A percentile compares a stretch with the other conserved stretches of the same genome.
These are phyloP conservation scores for Nesidiocoris tenuis DNA, from an alignment of 2,888 invertebrate species.

Conservation along the genomic window DNA sequence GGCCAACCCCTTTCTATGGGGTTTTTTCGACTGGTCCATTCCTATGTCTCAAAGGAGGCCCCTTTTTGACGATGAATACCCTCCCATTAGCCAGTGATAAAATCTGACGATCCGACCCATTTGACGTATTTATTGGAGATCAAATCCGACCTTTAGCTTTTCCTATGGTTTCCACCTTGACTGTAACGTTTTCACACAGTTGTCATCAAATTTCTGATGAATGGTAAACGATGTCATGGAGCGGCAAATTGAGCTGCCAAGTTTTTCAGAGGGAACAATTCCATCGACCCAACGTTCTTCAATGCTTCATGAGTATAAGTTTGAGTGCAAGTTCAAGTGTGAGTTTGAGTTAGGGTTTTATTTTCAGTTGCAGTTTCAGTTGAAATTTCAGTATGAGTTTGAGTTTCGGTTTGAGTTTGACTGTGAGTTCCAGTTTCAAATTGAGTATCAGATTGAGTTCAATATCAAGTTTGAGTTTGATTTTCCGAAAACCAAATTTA, in stretches of 20 bases:
- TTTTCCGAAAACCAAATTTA: too few species aligned
- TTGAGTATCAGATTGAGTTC: too few species aligned
- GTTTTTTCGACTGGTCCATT: neutral
- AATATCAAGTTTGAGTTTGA: too few species aligned
- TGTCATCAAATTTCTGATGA: neutral
- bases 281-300: too few species aligned
- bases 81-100: conserved; percentile 14
- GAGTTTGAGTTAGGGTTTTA: too few species aligned
- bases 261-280: too few species aligned
- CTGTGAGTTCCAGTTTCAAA: too few species aligned
- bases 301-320: too few species aligned
- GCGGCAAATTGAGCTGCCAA: neutral
- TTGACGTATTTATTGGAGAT: neutral
- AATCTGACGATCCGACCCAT: neutral
- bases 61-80: neutral
- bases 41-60: neutral
- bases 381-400: too few species aligned
- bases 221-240: neutral
- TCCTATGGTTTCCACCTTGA: neutral
- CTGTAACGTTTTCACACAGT: neutral
- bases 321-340: too few species aligned
- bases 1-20: conserved; percentile 2
- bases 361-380: too few species aligned
- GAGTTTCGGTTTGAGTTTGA: too few species aligned
- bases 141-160: neutral